Evolutionary conservation across 2,113 vertebrate genomes (phyloP).

Genomic region (Alouatta palliata): DNA sequence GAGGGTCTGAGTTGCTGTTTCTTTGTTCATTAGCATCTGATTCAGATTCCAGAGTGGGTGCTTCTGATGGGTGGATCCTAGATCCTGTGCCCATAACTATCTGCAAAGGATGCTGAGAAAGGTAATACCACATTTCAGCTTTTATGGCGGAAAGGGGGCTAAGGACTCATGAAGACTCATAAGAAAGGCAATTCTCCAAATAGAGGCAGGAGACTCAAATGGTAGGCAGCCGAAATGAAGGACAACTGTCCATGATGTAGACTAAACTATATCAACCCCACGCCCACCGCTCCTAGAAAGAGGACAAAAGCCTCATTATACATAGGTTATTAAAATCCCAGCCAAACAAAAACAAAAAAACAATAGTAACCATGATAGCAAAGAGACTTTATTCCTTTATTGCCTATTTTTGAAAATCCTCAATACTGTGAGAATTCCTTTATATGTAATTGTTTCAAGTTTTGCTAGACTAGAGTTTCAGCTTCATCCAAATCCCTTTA

Average conservation of each 20-base stretch:
- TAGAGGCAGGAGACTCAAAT: not conserved
- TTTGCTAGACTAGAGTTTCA: not conserved
- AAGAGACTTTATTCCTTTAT: not conserved
- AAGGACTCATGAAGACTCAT: not conserved
- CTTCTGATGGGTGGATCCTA: not conserved
- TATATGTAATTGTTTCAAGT: slow-evolving; percentile 1
- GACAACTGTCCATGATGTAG: not conserved
- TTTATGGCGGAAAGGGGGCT: not conserved
- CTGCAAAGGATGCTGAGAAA: slow-evolving; percentile 5
- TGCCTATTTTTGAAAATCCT: slow-evolving; percentile 1
- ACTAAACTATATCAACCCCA: not conserved
- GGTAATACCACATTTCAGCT: not conserved
- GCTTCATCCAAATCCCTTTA: not conserved
- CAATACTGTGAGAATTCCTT: not conserved
- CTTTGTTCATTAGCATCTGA: not conserved
- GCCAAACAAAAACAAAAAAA: not conserved
- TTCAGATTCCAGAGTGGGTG: not conserved
- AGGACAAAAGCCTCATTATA: not conserved
- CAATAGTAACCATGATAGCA: not conserved
- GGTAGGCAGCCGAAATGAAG: not conserved
- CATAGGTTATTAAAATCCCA: not conserved
- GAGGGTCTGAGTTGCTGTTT: not conserved
- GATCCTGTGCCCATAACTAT: not conserved
- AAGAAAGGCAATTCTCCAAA: not conserved
- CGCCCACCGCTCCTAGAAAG: not conserved